Evolutionary conservation across 2,888 invertebrate genomes (phyloP).

Genomic region (Lithophane ornitopus): DNA sequence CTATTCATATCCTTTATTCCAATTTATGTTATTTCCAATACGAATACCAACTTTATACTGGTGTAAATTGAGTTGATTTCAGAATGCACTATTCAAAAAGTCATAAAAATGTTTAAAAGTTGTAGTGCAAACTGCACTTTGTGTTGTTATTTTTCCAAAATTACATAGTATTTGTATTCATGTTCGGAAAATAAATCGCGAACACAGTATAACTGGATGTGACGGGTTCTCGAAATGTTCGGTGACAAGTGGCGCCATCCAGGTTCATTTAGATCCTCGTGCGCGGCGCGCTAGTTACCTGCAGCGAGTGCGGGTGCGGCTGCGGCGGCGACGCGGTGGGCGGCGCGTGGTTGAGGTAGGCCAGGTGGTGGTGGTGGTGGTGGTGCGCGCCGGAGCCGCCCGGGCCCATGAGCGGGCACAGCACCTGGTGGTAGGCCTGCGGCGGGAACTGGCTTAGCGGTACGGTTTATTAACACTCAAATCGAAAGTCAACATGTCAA

Average conservation of each 20-base stretch:
- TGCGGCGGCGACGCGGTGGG: constrained; percentile 86
- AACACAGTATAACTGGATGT: neutral
- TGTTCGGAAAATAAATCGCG: neutral
- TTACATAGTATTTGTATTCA: neutral
- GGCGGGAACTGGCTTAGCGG: neutral
- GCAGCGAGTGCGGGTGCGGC: constrained; percentile 81
- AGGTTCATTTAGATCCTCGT: constrained; percentile 14
- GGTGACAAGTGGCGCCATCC: neutral
- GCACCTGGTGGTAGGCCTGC: constrained; percentile 76
- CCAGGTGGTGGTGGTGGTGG: constrained; percentile 87
- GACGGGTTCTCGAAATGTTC: neutral
- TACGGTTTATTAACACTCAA: neutral
- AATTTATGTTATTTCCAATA: neutral
- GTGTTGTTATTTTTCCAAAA: neutral
- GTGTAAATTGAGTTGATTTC: neutral
- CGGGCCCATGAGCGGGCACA: constrained; percentile 85
- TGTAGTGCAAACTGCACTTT: neutral
- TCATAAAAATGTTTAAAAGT: neutral
- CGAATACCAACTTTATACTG: neutral
- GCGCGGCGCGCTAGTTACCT: constrained; percentile 66
- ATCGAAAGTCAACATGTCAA: neutral
- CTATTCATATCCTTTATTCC: neutral
- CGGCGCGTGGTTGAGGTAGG: constrained; percentile 88
- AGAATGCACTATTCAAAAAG: neutral
- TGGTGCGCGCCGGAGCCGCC: constrained; percentile 78